Percentiles rank a stretch among this genome's conserved stretches.
phyloP scores from a whole-genome alignment of 2,888 invertebrate genomes.

The Pardosa pseudoannulata region DNA sequence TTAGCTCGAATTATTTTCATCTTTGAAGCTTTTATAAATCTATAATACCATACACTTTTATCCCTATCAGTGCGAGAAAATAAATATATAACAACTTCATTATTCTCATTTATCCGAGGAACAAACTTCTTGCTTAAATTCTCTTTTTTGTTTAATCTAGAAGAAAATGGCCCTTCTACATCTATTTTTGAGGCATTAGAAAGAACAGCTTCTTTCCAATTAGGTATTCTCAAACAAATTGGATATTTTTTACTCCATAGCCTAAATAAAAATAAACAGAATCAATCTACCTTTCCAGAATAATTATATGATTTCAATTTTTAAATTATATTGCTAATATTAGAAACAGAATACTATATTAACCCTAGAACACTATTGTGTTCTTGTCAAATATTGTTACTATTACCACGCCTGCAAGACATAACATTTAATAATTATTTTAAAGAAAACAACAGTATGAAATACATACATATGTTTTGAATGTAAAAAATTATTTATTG shows the following conservation, averaged over 20 bases:
- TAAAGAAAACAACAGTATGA: too few relatives aligned
- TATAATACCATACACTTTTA: conserved; percentile 90
- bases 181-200: conserved; percentile 51
- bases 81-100: conserved; percentile 79
- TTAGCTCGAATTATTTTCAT: conserved; percentile 74
- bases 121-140: conserved; percentile 22
- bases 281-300: too few relatives aligned
- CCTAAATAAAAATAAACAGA: too few relatives aligned
- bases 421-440: too few relatives aligned
- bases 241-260: conserved; percentile 95
- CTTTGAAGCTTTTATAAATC: conserved; percentile 76
- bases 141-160: conserved; percentile 34
- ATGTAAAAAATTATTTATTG: too few relatives aligned
- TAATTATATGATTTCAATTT: too few relatives aligned
- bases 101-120: conserved; percentile 58
- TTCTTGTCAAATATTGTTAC: too few relatives aligned
- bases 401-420: too few relatives aligned
- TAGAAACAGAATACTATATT: too few relatives aligned
- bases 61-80: conserved; percentile 91
- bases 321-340: too few relatives aligned
- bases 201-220: conserved; percentile 45
- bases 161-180: not conserved
- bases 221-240: conserved; percentile 83
- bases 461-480: too few relatives aligned
- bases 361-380: too few relatives aligned